Evolutionary conservation across 1,140 invertebrate species (phyloP), one percentile per base, ranked within the genome.

Genomic region (Chironomus striatipennis): DNA sequence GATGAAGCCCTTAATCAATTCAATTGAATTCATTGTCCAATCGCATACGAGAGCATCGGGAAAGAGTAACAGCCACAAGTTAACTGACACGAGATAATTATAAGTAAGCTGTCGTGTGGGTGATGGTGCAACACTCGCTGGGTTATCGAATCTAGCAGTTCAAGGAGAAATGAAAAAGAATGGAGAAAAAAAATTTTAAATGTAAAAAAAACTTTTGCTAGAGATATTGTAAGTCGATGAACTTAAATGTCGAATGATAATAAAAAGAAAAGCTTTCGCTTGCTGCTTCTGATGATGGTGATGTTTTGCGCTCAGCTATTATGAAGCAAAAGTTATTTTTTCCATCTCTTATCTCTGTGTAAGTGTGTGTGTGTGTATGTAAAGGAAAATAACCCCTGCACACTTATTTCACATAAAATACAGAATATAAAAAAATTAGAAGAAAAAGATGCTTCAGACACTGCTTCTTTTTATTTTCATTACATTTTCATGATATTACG

Each of bases 21-120:
- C 93, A 74, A 98, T 91, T 34, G 96, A 98, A 43, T 95, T 96
- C 97, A 98, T 98, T 67, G 96, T 98, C 96, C 96, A 98, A 85
- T 98, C 97, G 83, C 96, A 98, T 85, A 96, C 98, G 15, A 98
- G 87, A 78, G 93, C 88, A 76, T 90, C 92, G 12, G 96, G 96
- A 81, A 94, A 91, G 43, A 97, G 85, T 72, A 98, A 85, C 64
- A 98, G 84, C 91, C 94, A 96, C 42, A 91, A 85, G 85, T 98
- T 98, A 43, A 98, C 86, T 43, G 93, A 90, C 70, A 95, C 88
- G 75, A 98, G 86, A 84, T 98, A 98, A 83, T 94, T 94, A 82
- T 95, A 98, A 4, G 96, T 97, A 73, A 98, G 85, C 81, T 98
- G 95, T 75, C 95, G 88, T 43, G 87, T 83, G 9, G 94, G 94